Percentiles rank a stretch among this genome's conserved stretches.
phyloP scores from a whole-genome alignment of 2,888 invertebrate genomes.

The Terebella lapidaria region DNA sequence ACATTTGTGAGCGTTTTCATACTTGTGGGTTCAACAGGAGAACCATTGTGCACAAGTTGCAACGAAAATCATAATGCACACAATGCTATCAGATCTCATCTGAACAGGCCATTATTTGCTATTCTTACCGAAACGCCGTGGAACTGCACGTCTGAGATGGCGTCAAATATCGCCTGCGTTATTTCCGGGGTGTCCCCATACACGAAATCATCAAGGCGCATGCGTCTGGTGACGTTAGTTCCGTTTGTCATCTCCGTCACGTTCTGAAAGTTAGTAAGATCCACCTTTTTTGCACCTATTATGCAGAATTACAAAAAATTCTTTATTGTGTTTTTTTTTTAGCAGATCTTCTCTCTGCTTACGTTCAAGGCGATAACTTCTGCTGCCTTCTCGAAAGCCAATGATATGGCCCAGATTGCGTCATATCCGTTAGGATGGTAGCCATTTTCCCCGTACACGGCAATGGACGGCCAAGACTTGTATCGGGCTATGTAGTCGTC shows the following conservation, averaged over 20 bases:
- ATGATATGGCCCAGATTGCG: slow-evolving; percentile 8
- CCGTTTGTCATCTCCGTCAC: neutral
- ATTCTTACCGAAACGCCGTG: slow-evolving; percentile 7
- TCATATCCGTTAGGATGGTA: slow-evolving; percentile 10
- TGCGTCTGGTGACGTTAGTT: neutral
- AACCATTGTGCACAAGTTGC: too few species aligned
- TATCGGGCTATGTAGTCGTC: slow-evolving; percentile 2
- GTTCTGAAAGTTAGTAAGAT: too few species aligned
- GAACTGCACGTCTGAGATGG: slow-evolving; percentile 1
- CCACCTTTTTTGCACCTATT: too few species aligned
- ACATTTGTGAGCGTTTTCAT: too few species aligned
- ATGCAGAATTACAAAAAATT: too few species aligned
- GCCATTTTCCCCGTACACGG: neutral
- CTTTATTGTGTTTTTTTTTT: too few species aligned
- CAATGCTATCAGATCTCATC: too few species aligned
- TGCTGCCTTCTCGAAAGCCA: slow-evolving; percentile 2
- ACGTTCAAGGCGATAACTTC: neutral
- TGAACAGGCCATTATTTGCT: too few species aligned
- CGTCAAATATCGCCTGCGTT: neutral
- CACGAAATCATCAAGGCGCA: slow-evolving; percentile 4
- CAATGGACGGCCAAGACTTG: neutral
- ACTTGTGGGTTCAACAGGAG: too few species aligned
- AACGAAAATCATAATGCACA: too few species aligned
- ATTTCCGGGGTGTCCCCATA: neutral
- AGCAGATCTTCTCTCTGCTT: too few species aligned